Base-by-base conservation (phyloP, 2,888 invertebrate genomes). In the Fissipunctia ypsillon region DNA sequence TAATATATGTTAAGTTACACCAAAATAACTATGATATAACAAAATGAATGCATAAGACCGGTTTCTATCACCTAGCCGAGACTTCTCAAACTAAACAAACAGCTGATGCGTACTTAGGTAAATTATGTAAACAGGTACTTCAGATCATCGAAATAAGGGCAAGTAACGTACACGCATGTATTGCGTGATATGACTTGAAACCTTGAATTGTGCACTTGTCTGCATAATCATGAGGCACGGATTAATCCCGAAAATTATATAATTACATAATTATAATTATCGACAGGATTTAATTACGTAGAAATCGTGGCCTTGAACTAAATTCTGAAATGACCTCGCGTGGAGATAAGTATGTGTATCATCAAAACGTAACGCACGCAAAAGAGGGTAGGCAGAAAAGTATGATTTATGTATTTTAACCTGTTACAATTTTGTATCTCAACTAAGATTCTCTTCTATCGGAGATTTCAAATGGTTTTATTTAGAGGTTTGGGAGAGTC, bases 271-370 rank as follows among this genome's bases (percentile, higher is more conserved):
- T 43, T 31, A 35, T 45, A 69, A 68, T 69, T 56, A 71, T 38
- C 19, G 38, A 66, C 64, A 66, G 66, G 79, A 81, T 71, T 35
- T 59, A 54, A 75, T 82, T 78, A 66, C 56, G 48, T 69, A 59
- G 81, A 81, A 75, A 81, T 82, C 83, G 54, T 28, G 19, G 10
- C 69, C 81, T 52, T 81, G 70, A 79, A 71, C 75, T 79, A n/a
- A 28, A 45, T 69, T 35, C 70, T 56, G 52, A 67, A 59, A 69
- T 52, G n/a, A 45, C 70, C 60, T 81, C 54, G 57, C 69, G 71
- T 82, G 56, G 38, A 65, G 57, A 69, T 76, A 63, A 38, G 50
- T 56, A 35, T 45, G 3, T 66, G 7, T 45, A 61, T 50, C 19
- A 48, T 45, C 35, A 22, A 28, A 43, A 43, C 16, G n/a, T 25